Base-by-base conservation (phyloP, 2,113 vertebrate genomes). In the Cololabis saira region DNA sequence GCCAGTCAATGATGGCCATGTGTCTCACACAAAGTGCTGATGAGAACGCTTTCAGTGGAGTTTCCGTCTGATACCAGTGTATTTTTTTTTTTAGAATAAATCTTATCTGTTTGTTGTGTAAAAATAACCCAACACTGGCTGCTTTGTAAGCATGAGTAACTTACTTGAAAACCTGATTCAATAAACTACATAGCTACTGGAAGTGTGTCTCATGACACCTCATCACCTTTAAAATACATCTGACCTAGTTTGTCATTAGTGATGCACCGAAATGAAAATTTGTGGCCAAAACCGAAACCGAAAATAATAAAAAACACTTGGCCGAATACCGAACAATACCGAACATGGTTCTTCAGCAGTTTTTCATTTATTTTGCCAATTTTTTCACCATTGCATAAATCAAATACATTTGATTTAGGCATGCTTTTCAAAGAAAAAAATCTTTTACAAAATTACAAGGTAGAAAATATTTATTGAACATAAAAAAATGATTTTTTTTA, bases 11-110 rank as follows among this genome's bases (percentile, higher is more conserved):
- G 75, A 61, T 47, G 2, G 11, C 44, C 49, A 59, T 41, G 65
- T 49, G 74, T 73, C 57, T 81, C 71, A 70, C 85, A 74, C 82
- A 80, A 82, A 67, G 80, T 70, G 82, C 56, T 80, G 82, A 76
- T 76, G 79, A 69, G 71, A 76, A 66, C 1, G 21, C 47, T 68
- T 81, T 43, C 40, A 60, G 33, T 40, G 17, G 44, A 54, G 42
- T 50, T 70, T 75, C 57, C 67, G 51, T 44, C 19, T 7, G 5
- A 67, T 59, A 21, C 47, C 33, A 51, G 42, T 16, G 7, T 18
- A 2, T 45, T 51, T 71, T 33, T 61, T 33, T 15, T 60, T 65
- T 73, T 49, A 55, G 17, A 9, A 16, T 47, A 47, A 47, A 18
- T 4, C 14, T 47, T 48, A 75, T 79, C 69, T 53, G 7, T 12